Evolutionary conservation across 1,140 invertebrate species (phyloP), one percentile per base, ranked within the genome.

Genomic region (Bradysia coprophila): DNA sequence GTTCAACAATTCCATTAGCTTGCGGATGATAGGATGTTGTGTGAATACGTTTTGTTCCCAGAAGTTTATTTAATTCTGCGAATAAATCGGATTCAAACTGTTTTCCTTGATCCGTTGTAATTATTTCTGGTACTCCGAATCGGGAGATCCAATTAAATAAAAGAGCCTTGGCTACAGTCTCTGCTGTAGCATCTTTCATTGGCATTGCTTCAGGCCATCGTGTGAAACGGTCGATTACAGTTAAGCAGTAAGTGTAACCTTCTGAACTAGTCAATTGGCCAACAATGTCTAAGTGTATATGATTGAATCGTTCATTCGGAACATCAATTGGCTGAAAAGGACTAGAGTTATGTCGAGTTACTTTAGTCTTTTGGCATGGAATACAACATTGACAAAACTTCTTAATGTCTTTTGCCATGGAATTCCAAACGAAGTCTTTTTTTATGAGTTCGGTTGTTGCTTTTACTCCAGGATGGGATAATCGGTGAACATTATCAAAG

Each of bases 141-240:
- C 48, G 39, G 20, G 45, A 41, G 22, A 55, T 44, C 50, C 53
- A 61, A 3, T 56, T 47, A n/a, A 38, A 41, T 19, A 54, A 45
- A 33, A 67, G 46, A 4, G 54, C 49, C 8, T 21, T 40, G 0
- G 48, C 51, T 8, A 59, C 45, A 6, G 51, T 53, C 21, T 54
- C 48, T 15, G 55, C 52, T 18, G 49, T 40, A 3, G 54, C 54
- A 42, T 62, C 50, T 33, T 32, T 11, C 2, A 62, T 38, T 2
- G 62, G 56, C 22, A 56, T 42, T 3, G 49, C 55, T 52, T 66
- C 57, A 0, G 53, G 55, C 56, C 61, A 69, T 11, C 57, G 39
- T 8, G 59, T 57, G 28, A 51, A 54, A 1, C 53, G 28, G 36
- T 61, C 61, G 0, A 63, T 49, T 11, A 46, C 47, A 2, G 54